Conservation (phyloP, 2,797 vertebrate genomes). For the Cygnus olor region DNA sequence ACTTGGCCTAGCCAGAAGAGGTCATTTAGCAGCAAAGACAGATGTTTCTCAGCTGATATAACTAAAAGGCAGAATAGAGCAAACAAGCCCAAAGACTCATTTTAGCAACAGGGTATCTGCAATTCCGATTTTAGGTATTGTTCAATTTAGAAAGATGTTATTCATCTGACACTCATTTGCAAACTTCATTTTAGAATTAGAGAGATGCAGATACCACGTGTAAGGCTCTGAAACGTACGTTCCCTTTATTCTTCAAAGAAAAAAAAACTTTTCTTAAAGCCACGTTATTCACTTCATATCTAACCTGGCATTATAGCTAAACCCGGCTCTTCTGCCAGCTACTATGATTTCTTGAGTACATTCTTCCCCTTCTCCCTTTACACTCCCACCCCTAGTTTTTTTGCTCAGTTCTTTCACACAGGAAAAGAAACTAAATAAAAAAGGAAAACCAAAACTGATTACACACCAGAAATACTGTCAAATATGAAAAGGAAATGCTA, state of each 20-base stretch:
- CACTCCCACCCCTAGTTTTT: background rate
- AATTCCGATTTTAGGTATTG: conserved; percentile 13
- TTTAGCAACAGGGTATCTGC: background rate
- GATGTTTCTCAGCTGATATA: conserved; percentile 42
- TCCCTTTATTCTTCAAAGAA: background rate
- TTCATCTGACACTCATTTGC: conserved; percentile 5
- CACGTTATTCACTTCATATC: background rate
- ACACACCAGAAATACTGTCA: conserved; percentile 16
- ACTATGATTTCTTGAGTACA: background rate
- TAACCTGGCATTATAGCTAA: conserved; percentile 38
- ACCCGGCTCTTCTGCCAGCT: conserved; percentile 5
- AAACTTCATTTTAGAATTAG: background rate
- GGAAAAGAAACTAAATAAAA: background rate
- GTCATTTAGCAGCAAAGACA: conserved; percentile 45
- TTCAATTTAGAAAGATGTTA: background rate
- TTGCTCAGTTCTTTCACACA: conserved; percentile 1
- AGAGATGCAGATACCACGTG: background rate
- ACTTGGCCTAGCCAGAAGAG: conserved; percentile 28
- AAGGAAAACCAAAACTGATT: conserved; percentile 27
- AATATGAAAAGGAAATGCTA: conserved; percentile 30
- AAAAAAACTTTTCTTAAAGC: conserved; percentile 7
- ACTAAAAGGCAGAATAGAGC: background rate
- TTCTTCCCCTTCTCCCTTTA: conserved; percentile 7
- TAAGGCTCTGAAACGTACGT: background rate
- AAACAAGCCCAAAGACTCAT: background rate